These are phyloP conservation scores for Ormyrus nitidulus DNA, from an alignment of 2,888 invertebrate genomes.

Conservation along the genomic window DNA sequence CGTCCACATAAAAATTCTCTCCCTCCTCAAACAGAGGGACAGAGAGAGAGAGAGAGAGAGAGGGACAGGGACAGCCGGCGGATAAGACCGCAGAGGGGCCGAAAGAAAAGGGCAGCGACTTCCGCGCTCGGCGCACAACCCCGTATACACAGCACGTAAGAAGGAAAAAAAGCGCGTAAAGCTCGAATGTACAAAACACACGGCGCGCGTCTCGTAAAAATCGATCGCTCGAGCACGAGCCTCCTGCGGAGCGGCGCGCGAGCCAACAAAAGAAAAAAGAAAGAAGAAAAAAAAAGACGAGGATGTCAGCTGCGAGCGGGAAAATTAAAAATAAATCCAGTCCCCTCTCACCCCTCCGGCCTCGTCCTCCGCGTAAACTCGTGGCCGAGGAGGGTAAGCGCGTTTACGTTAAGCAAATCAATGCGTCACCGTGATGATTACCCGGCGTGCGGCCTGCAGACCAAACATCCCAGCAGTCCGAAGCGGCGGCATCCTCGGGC, in stretches of 20 bases:
- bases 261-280: constrained; percentile 31
- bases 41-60: not conserved
- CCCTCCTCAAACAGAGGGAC: not conserved
- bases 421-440: not conserved
- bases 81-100: not conserved
- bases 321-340: constrained; percentile 22
- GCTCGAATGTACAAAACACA: constrained; percentile 15
- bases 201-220: constrained; percentile 45
- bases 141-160: not conserved
- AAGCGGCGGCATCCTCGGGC: constrained; percentile 5
- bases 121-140: no score
- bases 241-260: not conserved
- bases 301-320: not conserved
- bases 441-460: constrained; percentile 34
- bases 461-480: not conserved
- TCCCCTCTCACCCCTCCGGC: no score
- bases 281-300: not conserved
- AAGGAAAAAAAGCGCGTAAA: constrained; percentile 13
- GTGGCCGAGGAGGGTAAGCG: no score
- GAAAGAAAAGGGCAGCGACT: not conserved
- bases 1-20: not conserved
- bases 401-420: no score
- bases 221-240: constrained; percentile 33
- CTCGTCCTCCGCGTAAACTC: no score
- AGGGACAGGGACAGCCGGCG: not conserved